phyloP scores from a whole-genome alignment of 1,140 invertebrate genomes.

The Dendrolimus kikuchii region DNA sequence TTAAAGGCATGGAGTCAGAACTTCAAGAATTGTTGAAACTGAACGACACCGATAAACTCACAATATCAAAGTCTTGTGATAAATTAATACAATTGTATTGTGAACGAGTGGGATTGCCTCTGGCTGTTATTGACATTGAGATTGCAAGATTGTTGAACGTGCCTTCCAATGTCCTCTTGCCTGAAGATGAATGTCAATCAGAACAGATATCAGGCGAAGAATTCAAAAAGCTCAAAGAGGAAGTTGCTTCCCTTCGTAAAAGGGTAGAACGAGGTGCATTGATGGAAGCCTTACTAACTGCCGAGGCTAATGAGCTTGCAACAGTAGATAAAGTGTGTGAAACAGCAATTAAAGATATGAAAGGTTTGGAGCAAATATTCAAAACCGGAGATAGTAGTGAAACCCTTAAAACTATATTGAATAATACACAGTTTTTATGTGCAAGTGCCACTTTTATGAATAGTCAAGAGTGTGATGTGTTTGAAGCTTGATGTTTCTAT shows the following conservation, averaged over 20 bases:
- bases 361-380: conserved; percentile 44
- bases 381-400: conserved; percentile 35
- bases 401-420: conserved; percentile 34
- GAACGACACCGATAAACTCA: conserved; percentile 52
- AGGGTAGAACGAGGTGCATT: conserved; percentile 49
- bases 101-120: conserved; percentile 42
- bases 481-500: conserved; percentile 16
- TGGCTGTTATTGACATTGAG: conserved; percentile 48
- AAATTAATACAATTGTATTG: conserved; percentile 50
- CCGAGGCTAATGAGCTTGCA: conserved; percentile 52
- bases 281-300: conserved; percentile 53
- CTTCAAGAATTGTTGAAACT: conserved; percentile 46
- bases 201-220: conserved; percentile 46
- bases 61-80: conserved; percentile 45
- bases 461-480: conserved; percentile 21
- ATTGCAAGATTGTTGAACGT: conserved; percentile 49
- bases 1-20: conserved; percentile 53
- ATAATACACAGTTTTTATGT: conserved; percentile 43
- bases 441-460: conserved; percentile 43
- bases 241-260: conserved; percentile 39
- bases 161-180: conserved; percentile 50
- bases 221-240: conserved; percentile 43
- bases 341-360: conserved; percentile 56
- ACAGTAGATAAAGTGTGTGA: conserved; percentile 51
- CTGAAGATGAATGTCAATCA: conserved; percentile 50